phyloP scores from a whole-genome alignment of 2,797 vertebrate species.

The Monodelphis domestica region DNA sequence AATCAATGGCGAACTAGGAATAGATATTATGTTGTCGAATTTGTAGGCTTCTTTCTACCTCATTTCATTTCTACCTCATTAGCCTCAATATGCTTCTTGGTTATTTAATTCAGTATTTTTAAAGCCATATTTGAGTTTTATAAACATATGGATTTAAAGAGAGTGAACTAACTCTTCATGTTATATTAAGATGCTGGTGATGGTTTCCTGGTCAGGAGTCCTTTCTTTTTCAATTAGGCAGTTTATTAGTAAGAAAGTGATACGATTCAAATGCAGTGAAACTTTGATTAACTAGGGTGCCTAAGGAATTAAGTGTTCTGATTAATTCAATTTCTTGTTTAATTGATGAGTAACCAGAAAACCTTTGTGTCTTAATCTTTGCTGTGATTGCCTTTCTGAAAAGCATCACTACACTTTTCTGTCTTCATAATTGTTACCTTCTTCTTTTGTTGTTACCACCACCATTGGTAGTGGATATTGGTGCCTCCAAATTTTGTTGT shows the following conservation, averaged over 20 bases:
- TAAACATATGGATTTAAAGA: not conserved
- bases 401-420: conserved; percentile 25
- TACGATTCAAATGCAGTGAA: not conserved
- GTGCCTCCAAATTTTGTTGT: not conserved
- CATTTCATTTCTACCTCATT: not conserved
- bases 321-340: conserved; percentile 33
- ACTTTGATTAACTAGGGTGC: not conserved
- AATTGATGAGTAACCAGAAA: conserved; percentile 27
- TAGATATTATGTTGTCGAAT: not conserved
- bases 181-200: not conserved
- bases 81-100: not conserved
- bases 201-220: not conserved
- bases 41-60: not conserved
- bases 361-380: not conserved
- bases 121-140: not conserved
- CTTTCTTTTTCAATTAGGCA: not conserved
- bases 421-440: not conserved
- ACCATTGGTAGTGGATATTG: not conserved
- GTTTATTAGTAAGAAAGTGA: not conserved
- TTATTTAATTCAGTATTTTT: not conserved
- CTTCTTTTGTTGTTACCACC: too few relatives aligned
- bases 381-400: conserved; percentile 1
- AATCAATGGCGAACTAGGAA: not conserved
- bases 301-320: not conserved
- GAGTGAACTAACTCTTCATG: rapidly evolving